Evolutionary conservation across 2,888 invertebrate species (phyloP).

Genomic region (Drosophila antonietae): DNA sequence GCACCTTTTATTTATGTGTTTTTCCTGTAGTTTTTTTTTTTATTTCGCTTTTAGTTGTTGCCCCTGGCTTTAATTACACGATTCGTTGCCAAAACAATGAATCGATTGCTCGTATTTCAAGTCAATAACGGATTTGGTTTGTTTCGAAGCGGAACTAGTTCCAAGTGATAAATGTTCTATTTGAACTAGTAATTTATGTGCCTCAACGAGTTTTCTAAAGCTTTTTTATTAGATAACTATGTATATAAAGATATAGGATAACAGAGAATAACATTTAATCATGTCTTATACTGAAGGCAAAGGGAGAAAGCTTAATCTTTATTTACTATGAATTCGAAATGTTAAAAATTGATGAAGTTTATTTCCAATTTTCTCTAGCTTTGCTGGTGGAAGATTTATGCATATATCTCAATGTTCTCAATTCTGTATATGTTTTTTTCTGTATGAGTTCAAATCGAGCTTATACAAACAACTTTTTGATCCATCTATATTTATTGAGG

Average conservation of each 20-base stretch:
- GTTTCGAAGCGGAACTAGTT: slow-evolving; percentile 3
- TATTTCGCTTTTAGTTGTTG: not conserved
- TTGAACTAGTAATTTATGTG: not conserved
- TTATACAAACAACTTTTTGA: no score
- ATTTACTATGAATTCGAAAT: no score
- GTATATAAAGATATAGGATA: not conserved
- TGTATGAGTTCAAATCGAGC: no score
- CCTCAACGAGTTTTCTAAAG: not conserved
- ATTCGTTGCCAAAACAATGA: slow-evolving; percentile 50
- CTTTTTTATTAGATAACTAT: not conserved
- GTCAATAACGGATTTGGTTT: not conserved
- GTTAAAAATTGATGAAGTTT: no score
- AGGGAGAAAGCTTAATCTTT: no score
- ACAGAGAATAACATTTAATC: not conserved
- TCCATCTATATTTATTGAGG: no score
- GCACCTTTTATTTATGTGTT: slow-evolving; percentile 29
- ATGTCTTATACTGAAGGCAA: no score
- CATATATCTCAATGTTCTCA: no score
- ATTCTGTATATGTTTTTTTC: no score
- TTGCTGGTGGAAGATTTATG: no score
- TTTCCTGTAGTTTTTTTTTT: not conserved
- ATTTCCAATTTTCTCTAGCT: no score
- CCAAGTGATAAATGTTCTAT: not conserved
- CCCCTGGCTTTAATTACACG: slow-evolving; percentile 55
- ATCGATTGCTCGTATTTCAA: slow-evolving; percentile 22